Percentiles rank a stretch among this genome's conserved stretches.
These are phyloP conservation scores for Biston betularia DNA, from an alignment of 2,888 invertebrate genomes.

Conservation along the genomic window DNA sequence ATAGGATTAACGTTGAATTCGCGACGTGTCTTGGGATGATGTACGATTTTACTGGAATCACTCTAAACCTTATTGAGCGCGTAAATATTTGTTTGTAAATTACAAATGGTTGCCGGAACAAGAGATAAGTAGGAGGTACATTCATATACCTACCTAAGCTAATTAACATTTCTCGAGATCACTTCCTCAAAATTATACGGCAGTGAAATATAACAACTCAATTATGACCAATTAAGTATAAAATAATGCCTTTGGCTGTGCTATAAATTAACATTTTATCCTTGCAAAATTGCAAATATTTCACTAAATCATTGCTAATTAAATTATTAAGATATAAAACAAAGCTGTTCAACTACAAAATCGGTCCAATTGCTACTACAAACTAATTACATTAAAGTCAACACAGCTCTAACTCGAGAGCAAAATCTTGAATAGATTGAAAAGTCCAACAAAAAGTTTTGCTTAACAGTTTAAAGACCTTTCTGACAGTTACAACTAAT, in stretches of 20 bases:
- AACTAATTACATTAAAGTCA: too few species aligned
- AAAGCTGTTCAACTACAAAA: not conserved
- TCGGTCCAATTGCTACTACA: too few species aligned
- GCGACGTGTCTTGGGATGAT: too few species aligned
- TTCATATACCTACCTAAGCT: not conserved
- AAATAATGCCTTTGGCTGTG: not conserved
- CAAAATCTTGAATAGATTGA: not conserved
- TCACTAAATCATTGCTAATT: not conserved
- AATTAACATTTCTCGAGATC: not conserved
- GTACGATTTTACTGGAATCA: too few species aligned
- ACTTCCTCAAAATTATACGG: constrained; percentile 24
- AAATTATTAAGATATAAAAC: not conserved
- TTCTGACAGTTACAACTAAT: not conserved
- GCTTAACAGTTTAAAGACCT: constrained; percentile 2
- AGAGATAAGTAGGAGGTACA: not conserved
- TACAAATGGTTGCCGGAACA: constrained; percentile 31
- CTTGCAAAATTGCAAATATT: not conserved
- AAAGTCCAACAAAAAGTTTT: constrained; percentile 5
- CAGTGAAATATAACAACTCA: not conserved
- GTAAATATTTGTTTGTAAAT: too few species aligned
- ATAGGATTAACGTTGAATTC: too few species aligned
- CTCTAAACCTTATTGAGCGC: too few species aligned
- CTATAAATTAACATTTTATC: not conserved
- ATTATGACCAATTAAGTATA: not conserved
- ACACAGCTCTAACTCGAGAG: too few species aligned